These are phyloP conservation scores for Protodeltote pygarga DNA, from an alignment of 2,888 invertebrate species.

Conservation along the genomic window DNA sequence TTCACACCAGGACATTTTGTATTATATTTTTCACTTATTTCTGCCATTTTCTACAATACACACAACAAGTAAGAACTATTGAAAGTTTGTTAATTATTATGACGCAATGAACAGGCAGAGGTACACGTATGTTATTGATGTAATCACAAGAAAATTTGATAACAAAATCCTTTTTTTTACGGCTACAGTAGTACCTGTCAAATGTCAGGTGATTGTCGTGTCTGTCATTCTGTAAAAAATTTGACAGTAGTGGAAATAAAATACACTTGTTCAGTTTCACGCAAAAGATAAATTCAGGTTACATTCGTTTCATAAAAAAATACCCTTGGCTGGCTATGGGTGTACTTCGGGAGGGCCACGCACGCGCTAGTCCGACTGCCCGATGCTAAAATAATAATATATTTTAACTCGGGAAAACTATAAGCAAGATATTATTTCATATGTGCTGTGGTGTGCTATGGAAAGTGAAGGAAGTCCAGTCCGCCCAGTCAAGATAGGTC, in stretches of 20 bases:
- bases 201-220: conserved; percentile 31
- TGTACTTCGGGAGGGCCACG: too few species aligned
- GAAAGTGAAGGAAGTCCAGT: too few species aligned
- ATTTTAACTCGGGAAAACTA: too few species aligned
- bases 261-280: not conserved
- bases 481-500: too few species aligned
- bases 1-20: conserved; percentile 93
- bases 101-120: conserved; percentile 55
- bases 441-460: too few species aligned
- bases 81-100: conserved; percentile 40
- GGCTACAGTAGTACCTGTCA: conserved; percentile 27
- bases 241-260: not conserved
- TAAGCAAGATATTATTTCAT: too few species aligned
- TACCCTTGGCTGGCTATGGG: too few species aligned
- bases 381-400: too few species aligned
- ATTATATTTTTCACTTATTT: conserved; percentile 82
- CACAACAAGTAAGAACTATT: conserved; percentile 35
- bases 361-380: too few species aligned
- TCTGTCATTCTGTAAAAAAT: not conserved
- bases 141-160: conserved; percentile 70
- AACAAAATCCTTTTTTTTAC: conserved; percentile 56
- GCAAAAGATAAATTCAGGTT: not conserved
- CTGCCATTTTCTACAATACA: conserved; percentile 63
- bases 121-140: conserved; percentile 65
- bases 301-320: too few species aligned